Percentiles rank a stretch among this genome's conserved stretches.
phyloP scores from a whole-genome alignment of 2,797 vertebrate genomes.

The Bucorvus abyssinicus region DNA sequence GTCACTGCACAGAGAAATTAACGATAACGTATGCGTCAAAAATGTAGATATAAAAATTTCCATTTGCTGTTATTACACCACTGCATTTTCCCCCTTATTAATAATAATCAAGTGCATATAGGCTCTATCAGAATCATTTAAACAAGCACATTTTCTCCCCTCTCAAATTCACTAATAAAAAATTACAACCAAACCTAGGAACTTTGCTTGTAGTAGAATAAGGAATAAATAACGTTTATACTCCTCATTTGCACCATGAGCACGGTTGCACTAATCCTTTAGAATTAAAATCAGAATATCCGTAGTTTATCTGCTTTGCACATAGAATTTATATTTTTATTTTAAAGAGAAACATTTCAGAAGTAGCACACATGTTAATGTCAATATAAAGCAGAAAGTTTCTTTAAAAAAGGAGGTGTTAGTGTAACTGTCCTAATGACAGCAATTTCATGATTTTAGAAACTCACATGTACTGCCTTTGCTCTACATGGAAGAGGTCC shows the following conservation, averaged over 20 bases:
- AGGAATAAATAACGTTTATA: not conserved
- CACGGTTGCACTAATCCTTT: not conserved
- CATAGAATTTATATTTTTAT: not conserved
- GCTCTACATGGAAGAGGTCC: slow-evolving; percentile 96
- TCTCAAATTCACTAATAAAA: not conserved
- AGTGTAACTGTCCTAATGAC: not conserved
- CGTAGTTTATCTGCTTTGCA: not conserved
- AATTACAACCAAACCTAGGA: not conserved
- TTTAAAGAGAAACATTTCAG: not conserved
- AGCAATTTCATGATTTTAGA: slow-evolving; percentile 23
- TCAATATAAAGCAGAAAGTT: not conserved
- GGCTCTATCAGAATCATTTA: not conserved
- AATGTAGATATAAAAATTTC: not conserved
- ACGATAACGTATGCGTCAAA: not conserved
- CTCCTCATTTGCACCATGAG: not conserved
- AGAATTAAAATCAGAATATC: not conserved
- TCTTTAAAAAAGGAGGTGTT: not conserved
- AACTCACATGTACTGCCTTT: slow-evolving; percentile 96
- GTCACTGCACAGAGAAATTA: slow-evolving; percentile 81
- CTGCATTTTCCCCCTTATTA: not conserved
- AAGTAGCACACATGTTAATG: not conserved
- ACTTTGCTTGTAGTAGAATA: not conserved
- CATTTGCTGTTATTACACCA: not conserved
- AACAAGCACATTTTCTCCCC: not conserved
- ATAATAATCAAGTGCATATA: not conserved